Base-by-base conservation (phyloP, 2,888 invertebrate species). In the Apantesis nais region DNA sequence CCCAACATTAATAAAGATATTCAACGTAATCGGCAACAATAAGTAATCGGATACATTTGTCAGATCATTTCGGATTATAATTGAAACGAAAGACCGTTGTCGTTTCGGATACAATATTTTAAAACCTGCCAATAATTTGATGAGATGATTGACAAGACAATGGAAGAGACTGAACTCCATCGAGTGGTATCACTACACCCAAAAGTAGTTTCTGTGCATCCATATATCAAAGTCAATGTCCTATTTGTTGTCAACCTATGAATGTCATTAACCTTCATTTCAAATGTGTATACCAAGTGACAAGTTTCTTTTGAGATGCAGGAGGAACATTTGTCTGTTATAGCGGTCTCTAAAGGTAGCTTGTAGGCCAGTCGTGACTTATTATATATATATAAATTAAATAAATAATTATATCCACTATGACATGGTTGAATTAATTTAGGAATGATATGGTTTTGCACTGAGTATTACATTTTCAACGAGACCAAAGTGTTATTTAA, bases 81-180 rank as follows among this genome's bases (percentile, higher is more conserved):
- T 52, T 41, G 58, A 71, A 73, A 31, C 29, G 64, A 62, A 63
- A 62, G 65, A 68, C 72, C 64, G 61, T 48, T 63, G 60, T 52
- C 12, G 39, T 66, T 65, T 44, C 52, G 58, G 39, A 58, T 70
- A 68, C 74, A 74, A 76, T 69, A 61, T 67, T 72, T 74, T 62
- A 71, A 76, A 74, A 73, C 67, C 68, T 75, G 67, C 70, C 65
- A 71, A 73, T 75, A 67, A 75, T 79, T 81, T 80, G 83, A 83
- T 66, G 72, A 74, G 71, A 75, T 89, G 89, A 90, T 84, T 89
- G 90, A 88, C 90, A 87, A 79, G 70, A 92, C 92, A 92, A 93
- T 92, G 78, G 76, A 72, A 73, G 72, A 83, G 86, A 85, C 80
- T 78, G 83, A 83, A 83, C 73, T 79, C 73, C 74, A 83, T 83